Evolutionary conservation across 1,140 invertebrate species (phyloP).

Genomic region (Artemia franciscana): DNA sequence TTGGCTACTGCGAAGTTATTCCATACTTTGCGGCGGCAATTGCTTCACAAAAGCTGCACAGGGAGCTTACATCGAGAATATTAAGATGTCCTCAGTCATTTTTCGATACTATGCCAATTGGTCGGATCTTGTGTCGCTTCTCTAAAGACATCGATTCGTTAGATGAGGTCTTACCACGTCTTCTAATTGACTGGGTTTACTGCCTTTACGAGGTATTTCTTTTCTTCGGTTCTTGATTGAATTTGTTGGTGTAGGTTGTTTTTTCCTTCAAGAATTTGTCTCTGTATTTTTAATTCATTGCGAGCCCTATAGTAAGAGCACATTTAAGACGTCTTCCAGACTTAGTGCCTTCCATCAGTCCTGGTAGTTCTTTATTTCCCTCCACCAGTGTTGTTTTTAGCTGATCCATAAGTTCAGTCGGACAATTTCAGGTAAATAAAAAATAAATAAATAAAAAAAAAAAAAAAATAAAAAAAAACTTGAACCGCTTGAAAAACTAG

Average conservation of each 20-base stretch:
- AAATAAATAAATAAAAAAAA: no score
- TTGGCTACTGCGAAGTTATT: conserved; percentile 4
- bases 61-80: conserved; percentile 42
- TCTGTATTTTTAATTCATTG: background rate
- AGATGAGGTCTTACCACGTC: conserved; percentile 15
- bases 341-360: background rate
- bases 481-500: no score
- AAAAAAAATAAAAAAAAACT: no score
- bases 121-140: conserved; percentile 26
- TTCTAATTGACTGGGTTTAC: conserved; percentile 12
- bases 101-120: conserved; percentile 28
- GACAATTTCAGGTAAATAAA: no score
- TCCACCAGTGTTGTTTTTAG: no score
- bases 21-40: conserved; percentile 30
- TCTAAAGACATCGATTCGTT: conserved; percentile 25
- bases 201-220: conserved; percentile 13
- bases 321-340: background rate
- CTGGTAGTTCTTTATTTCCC: conserved; percentile 5
- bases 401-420: no score
- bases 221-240: background rate
- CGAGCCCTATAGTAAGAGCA: background rate
- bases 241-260: background rate
- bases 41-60: conserved; percentile 49
- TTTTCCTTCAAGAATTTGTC: background rate
- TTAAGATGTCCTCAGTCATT: conserved; percentile 35